Evolutionary conservation across 2,888 invertebrate species (phyloP).

Genomic region (Hemithea aestivaria): DNA sequence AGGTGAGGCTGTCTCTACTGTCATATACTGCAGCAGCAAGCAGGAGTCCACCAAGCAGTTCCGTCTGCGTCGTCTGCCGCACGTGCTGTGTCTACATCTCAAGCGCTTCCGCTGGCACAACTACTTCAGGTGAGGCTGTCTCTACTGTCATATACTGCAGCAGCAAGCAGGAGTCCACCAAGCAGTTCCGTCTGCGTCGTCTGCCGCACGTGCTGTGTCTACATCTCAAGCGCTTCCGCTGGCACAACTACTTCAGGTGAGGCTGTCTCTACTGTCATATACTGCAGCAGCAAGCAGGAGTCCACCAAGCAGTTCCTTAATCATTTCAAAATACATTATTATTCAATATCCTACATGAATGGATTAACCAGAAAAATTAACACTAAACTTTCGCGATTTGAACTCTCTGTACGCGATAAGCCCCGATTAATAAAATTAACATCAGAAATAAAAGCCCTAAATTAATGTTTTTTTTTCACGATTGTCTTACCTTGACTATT

Average conservation of each 20-base stretch:
- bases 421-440: no score
- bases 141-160: no score
- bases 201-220: conserved; percentile 90
- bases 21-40: conserved; percentile 88
- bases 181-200: conserved; percentile 90
- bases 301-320: conserved; percentile 93
- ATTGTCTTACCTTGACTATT: no score
- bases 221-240: conserved; percentile 90
- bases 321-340: no score
- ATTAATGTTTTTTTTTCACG: no score
- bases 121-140: conserved; percentile 82
- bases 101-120: conserved; percentile 92
- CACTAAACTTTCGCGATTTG: no score
- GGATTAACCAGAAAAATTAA: no score
- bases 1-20: no score
- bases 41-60: conserved; percentile 92
- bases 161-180: conserved; percentile 89
- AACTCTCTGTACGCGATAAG: no score
- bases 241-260: conserved; percentile 87
- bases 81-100: conserved; percentile 89
- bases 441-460: no score
- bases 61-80: conserved; percentile 89
- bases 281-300: conserved; percentile 89
- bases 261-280: no score
- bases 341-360: no score